Base-by-base conservation (phyloP, 2,888 invertebrate genomes). In the Hypena proboscidalis region DNA sequence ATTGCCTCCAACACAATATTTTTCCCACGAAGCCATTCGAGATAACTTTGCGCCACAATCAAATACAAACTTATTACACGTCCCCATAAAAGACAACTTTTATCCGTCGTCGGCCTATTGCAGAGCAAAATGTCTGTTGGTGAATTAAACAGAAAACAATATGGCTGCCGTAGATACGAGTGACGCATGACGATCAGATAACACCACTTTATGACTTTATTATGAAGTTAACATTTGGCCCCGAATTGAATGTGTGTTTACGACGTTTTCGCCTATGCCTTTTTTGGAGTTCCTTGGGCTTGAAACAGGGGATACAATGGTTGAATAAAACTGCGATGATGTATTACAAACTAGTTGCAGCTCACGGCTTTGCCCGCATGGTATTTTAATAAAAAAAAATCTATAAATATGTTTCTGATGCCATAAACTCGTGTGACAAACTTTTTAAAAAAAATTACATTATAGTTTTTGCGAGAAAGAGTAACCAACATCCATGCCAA, bases 171-270 rank as follows among this genome's bases (percentile, higher is more conserved):
- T 36, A 41, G 54, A 60, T 60, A 48, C 43, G 42, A 57, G 67
- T 71, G 79, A 79, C 62, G 66, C 65, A 78, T 70, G 65, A 62
- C 55, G 71, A 80, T 80, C 80, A 57, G 80, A 81, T 81, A 78
- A 69, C 48, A 45, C 36, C 39, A 59, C 60, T 78, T 77, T 81
- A 80, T 63, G 67, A 60, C 69, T 73, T 72, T 78, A 77, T 74
- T 74, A 74, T 69, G 59, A 66, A 69, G 60, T 72, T 62, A 54
- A 61, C 53, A 66, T 68, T 66, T 62, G 58, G 62, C 50, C 63
- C 42, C 47, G 53, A 54, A 62, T 55, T 52, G 69, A 59, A 66
- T 66, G 54, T 57, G 49, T 59, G 48, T 65, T 67, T 68, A 68
- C 55, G 55, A 63, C 33, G 10, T 37, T 59, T 58, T 57, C 44